A percentile compares a stretch with the other conserved stretches of the same genome.
Evolutionary conservation across 64 coral and sea anemone species (phyloP).

Genomic region (Stylophora pistillata): DNA sequence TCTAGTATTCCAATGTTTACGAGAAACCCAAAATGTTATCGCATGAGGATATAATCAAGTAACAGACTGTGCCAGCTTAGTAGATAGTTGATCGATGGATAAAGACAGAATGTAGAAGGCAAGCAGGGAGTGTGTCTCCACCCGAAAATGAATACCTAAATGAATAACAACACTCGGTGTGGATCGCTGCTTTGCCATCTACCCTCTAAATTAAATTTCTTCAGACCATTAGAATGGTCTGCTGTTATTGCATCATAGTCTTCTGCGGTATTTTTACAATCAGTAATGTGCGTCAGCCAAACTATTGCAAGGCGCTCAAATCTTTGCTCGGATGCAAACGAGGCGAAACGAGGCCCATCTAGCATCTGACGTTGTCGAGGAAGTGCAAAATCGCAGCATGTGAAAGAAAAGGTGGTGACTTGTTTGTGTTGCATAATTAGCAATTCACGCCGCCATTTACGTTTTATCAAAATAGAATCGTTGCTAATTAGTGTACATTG

Average conservation of each 20-base stretch:
- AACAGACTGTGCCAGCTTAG: too few relatives aligned
- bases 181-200: not conserved
- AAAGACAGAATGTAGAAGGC: too few relatives aligned
- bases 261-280: not conserved
- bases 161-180: too few relatives aligned
- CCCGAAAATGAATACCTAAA: too few relatives aligned
- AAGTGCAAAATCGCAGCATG: not conserved
- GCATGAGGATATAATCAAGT: too few relatives aligned
- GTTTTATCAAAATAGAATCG: too few relatives aligned
- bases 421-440: not conserved
- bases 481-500: too few relatives aligned
- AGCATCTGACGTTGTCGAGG: not conserved
- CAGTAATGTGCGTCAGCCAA: slow-evolving; percentile 3
- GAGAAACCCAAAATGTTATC: too few relatives aligned
- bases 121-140: too few relatives aligned
- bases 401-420: not conserved
- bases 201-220: not conserved
- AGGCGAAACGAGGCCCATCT: not conserved
- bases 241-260: not conserved
- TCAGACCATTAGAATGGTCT: not conserved
- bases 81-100: too few relatives aligned
- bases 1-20: too few relatives aligned
- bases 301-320: not conserved
- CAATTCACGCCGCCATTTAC: too few relatives aligned
- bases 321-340: not conserved